phyloP scores from a whole-genome alignment of 2,113 vertebrate genomes.

The Nicator chloris region DNA sequence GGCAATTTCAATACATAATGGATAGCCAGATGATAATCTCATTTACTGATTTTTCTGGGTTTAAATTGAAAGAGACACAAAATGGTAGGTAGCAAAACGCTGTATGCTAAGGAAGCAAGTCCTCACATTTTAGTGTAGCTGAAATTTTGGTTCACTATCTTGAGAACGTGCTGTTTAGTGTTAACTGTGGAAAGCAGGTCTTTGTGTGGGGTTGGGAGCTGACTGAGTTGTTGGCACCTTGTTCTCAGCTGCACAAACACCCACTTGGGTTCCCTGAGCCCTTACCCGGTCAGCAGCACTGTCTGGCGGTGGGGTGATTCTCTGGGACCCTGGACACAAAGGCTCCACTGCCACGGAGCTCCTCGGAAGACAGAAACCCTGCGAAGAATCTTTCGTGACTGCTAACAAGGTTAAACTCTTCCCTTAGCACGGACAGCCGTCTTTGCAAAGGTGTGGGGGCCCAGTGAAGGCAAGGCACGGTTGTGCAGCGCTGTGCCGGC shows the following conservation, averaged over 20 bases:
- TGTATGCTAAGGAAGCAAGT: background rate
- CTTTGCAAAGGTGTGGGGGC: background rate
- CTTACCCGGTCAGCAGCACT: background rate
- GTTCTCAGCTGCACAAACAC: background rate
- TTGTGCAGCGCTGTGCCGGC: background rate
- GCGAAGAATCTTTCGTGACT: background rate
- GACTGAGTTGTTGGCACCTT: background rate
- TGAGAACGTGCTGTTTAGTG: background rate
- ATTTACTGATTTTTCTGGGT: background rate
- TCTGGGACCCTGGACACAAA: background rate
- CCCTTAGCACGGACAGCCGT: fast-evolving
- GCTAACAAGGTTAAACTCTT: background rate
- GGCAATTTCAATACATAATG: background rate
- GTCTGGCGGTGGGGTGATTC: background rate
- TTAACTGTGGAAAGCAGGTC: background rate
- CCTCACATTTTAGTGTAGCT: background rate
- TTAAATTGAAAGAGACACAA: background rate
- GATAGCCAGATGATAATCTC: background rate
- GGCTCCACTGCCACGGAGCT: background rate
- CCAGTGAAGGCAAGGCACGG: background rate
- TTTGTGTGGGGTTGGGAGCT: background rate
- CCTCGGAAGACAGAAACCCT: background rate
- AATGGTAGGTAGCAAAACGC: background rate
- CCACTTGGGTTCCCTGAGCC: background rate
- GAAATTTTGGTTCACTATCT: background rate